Percentiles rank a stretch among this genome's conserved stretches.
These are phyloP conservation scores for Lutjanus erythropterus DNA, from an alignment of 2,113 vertebrate genomes.

Conservation along the genomic window DNA sequence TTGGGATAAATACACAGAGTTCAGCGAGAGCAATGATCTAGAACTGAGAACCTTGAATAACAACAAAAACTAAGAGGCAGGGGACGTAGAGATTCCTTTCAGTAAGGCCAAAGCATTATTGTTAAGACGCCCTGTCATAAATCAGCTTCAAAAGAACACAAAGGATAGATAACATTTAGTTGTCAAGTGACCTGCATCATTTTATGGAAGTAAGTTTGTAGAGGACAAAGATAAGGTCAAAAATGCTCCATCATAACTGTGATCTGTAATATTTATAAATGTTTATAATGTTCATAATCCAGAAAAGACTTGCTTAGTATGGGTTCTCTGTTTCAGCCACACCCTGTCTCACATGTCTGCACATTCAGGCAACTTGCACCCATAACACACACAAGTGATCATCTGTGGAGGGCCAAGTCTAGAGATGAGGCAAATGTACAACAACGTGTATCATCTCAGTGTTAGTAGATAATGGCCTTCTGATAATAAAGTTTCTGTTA, in stretches of 20 bases:
- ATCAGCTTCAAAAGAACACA: not conserved
- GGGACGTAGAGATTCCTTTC: not conserved
- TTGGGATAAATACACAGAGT: conserved; percentile 28
- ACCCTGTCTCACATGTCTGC: not conserved
- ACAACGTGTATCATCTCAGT: not conserved
- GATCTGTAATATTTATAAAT: not conserved
- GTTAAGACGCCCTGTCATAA: too few species aligned
- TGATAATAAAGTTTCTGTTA: not conserved
- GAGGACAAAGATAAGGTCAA: not conserved
- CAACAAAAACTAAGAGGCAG: not conserved
- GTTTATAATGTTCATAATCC: too few species aligned
- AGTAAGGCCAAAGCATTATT: too few species aligned
- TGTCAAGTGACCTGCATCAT: not conserved
- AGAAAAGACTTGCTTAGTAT: not conserved
- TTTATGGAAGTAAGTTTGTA: not conserved
- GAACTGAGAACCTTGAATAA: not conserved
- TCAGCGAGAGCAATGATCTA: conserved; percentile 7
- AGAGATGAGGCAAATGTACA: not conserved
- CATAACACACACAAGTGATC: not conserved
- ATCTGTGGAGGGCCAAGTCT: not conserved
- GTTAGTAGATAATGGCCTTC: not conserved
- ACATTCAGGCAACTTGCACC: not conserved
- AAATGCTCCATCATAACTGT: not conserved
- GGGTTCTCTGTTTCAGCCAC: not conserved
- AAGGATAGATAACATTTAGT: not conserved